Percentiles rank a stretch among this genome's conserved stretches.
These are phyloP conservation scores for Platyrinchus mystaceus DNA, from an alignment of 2,797 vertebrate species.

Conservation along the genomic window DNA sequence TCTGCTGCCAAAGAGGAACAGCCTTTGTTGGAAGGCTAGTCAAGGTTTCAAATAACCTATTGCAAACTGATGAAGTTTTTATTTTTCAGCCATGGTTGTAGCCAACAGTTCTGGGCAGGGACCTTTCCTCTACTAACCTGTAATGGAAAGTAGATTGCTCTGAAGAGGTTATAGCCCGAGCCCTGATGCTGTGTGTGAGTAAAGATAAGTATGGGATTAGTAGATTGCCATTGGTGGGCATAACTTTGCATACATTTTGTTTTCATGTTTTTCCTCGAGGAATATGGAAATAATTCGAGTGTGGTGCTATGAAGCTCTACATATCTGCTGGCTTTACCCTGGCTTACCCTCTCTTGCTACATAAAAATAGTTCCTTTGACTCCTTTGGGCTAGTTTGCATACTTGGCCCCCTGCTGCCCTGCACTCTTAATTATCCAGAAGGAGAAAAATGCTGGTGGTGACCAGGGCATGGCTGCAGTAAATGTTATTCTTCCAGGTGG, in stretches of 20 bases:
- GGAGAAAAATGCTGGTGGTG: not conserved
- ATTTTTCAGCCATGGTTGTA: not conserved
- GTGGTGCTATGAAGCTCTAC: not conserved
- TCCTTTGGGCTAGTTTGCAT: not conserved
- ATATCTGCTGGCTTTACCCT: not conserved
- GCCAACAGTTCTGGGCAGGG: not conserved
- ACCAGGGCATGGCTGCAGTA: not conserved
- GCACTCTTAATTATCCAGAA: not conserved
- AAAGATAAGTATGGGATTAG: not conserved
- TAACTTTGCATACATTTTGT: not conserved
- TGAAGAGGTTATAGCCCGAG: not conserved
- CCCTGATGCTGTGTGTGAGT: not conserved
- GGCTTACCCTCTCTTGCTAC: not conserved
- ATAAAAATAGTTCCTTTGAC: not conserved
- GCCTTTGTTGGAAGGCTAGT: not conserved
- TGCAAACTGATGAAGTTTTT: not conserved
- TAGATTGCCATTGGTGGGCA: not conserved
- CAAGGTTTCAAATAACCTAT: not conserved
- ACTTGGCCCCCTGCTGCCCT: not conserved
- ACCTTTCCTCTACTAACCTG: not conserved
- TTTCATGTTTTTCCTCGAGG: not conserved
- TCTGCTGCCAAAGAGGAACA: not conserved
- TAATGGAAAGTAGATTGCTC: not conserved
- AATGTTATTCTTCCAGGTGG: constrained; percentile 1
- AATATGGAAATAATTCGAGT: accelerated